phyloP scores from a whole-genome alignment of 2,797 vertebrate genomes.

The Enteromius viviparus region DNA sequence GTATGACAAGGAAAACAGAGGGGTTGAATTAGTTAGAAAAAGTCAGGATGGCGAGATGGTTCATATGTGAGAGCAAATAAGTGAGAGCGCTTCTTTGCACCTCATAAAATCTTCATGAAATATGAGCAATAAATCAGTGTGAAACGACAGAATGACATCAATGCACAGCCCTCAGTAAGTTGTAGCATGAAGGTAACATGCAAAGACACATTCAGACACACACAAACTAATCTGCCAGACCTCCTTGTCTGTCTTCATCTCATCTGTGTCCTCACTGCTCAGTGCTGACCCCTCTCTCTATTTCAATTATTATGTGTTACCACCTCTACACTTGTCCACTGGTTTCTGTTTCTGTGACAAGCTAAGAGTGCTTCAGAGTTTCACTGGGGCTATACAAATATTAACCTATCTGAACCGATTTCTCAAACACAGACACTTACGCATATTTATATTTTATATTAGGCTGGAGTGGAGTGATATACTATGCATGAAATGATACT shows the following conservation, averaged over 20 bases:
- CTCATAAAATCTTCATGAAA: slow-evolving; percentile 46
- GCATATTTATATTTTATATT: slow-evolving; percentile 22
- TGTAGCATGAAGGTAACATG: neutral
- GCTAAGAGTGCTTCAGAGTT: slow-evolving; percentile 37
- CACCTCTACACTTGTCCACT: slow-evolving; percentile 4
- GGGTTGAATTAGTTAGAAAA: neutral
- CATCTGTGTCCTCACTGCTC: neutral
- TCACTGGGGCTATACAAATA: slow-evolving; percentile 39
- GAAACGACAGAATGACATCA: slow-evolving; percentile 47
- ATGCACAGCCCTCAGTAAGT: slow-evolving; percentile 22
- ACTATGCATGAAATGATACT: neutral
- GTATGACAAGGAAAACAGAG: neutral
- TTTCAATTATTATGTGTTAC: neutral
- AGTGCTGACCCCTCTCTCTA: slow-evolving; percentile 14
- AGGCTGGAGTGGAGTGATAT: neutral
- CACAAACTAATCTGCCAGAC: slow-evolving; percentile 22
- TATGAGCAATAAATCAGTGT: slow-evolving; percentile 48
- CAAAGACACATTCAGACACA: slow-evolving; percentile 36
- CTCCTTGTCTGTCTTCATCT: slow-evolving; percentile 19
- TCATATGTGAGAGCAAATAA: neutral
- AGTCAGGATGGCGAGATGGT: slow-evolving; percentile 3
- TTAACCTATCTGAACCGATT: slow-evolving; percentile 33
- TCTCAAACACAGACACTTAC: slow-evolving; percentile 24
- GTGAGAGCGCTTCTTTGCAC: slow-evolving; percentile 1
- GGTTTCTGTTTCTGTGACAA: slow-evolving; percentile 38